phyloP scores from a whole-genome alignment of 1,140 invertebrate genomes.

The Heliconius nattereri region DNA sequence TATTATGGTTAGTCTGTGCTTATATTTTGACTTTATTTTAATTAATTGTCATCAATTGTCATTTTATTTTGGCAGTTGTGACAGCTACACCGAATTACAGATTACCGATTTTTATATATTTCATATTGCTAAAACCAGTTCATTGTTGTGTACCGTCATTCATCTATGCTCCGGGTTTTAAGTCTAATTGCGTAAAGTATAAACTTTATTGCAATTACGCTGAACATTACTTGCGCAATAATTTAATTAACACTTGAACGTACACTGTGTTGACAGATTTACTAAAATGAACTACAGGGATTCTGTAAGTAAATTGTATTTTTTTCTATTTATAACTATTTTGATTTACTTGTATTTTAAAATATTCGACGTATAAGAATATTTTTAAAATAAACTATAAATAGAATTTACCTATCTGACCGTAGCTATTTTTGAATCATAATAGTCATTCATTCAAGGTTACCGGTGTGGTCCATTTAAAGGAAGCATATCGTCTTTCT shows the following conservation, averaged over 20 bases:
- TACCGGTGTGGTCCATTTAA: constrained; percentile 47
- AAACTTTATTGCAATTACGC: background rate
- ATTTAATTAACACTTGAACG: background rate
- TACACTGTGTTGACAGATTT: constrained; percentile 6
- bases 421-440: constrained; percentile 48
- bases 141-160: background rate
- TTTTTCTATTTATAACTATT: constrained; percentile 11
- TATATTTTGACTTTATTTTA: background rate
- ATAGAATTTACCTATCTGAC: constrained; percentile 40
- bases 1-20: background rate
- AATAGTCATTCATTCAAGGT: constrained; percentile 55
- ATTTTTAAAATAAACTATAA: constrained; percentile 25
- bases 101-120: constrained; percentile 6
- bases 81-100: background rate
- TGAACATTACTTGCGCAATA: background rate
- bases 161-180: background rate
- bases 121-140: constrained; percentile 1
- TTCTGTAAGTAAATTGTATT: constrained; percentile 57
- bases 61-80: background rate
- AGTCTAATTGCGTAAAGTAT: background rate
- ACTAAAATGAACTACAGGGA: constrained; percentile 73
- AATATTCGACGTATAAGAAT: background rate
- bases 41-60: background rate
- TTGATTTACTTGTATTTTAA: constrained; percentile 6
- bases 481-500: constrained; percentile 51